Percentiles rank a stretch among this genome's conserved stretches.
Conservation (phyloP, 2,113 vertebrate species). For the Psilopsiagon aymara region DNA sequence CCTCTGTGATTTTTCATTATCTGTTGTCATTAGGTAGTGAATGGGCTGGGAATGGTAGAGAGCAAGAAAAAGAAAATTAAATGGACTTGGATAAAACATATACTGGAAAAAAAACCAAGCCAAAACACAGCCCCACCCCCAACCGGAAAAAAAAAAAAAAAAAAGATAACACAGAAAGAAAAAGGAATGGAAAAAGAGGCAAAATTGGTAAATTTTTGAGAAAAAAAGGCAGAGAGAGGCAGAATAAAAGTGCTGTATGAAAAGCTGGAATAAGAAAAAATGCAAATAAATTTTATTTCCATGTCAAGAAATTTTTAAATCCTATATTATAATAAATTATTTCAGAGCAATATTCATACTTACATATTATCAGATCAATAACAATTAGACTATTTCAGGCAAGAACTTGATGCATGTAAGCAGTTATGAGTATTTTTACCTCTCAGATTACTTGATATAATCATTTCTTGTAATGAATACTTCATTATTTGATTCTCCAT, state of each 20-base stretch:
- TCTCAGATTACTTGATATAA: neutral
- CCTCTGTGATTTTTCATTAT: neutral
- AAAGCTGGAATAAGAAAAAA: neutral
- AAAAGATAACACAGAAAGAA: neutral
- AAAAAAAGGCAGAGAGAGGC: neutral
- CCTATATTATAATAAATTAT: neutral
- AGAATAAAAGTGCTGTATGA: neutral
- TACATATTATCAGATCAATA: neutral
- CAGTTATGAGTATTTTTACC: neutral
- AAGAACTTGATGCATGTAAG: neutral
- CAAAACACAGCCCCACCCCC: neutral
- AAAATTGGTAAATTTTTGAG: neutral
- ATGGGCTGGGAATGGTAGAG: neutral
- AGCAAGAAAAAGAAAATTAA: neutral
- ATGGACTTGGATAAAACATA: neutral
- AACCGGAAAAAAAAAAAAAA: rapidly evolving
- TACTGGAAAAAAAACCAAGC: neutral
- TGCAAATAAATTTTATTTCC: neutral
- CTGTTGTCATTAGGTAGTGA: neutral
- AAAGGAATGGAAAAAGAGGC: neutral
- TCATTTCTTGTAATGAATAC: neutral
- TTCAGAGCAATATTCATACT: neutral
- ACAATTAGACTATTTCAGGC: neutral
- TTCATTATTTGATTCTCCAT: neutral
- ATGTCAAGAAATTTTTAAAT: neutral